These are phyloP conservation scores for Setipinna tenuifilis DNA, from an alignment of 2,797 vertebrate genomes.

Conservation along the genomic window DNA sequence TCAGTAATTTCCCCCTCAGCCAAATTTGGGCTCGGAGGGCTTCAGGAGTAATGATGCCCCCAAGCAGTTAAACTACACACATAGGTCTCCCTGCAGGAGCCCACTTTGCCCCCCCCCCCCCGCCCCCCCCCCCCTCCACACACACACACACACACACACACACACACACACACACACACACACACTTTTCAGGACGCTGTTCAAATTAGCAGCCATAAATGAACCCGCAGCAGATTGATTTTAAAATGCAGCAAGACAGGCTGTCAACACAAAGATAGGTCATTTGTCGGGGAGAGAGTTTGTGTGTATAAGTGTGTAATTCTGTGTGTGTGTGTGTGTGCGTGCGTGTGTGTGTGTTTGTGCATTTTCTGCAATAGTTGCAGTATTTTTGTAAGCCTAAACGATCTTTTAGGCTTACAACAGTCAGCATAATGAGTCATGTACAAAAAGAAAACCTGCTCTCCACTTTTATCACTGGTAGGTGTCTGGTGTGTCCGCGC, in stretches of 20 bases:
- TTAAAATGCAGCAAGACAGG: background rate
- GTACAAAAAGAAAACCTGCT: background rate
- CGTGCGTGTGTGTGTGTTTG: background rate
- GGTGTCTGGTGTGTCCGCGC: background rate
- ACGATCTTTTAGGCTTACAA: background rate
- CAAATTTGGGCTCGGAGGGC: too few relatives aligned
- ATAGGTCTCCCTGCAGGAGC: too few relatives aligned
- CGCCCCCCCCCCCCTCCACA: too few relatives aligned
- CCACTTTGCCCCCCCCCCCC: too few relatives aligned
- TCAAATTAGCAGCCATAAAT: conserved; percentile 6
- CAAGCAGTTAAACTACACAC: too few relatives aligned
- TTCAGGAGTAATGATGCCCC: too few relatives aligned
- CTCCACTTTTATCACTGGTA: background rate
- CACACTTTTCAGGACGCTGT: background rate
- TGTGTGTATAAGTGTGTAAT: background rate
- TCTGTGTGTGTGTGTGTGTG: background rate
- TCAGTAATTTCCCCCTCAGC: too few relatives aligned
- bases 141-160: too few relatives aligned
- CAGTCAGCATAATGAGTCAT: background rate
- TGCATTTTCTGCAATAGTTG: background rate
- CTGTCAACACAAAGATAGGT: background rate
- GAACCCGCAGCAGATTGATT: background rate
- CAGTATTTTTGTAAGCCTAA: conserved; percentile 12
- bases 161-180: background rate
- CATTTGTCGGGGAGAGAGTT: background rate